Evolutionary conservation across 30 jellyfish, hydroid and myxozoan species (phyloP).

Genomic region (Turritopsis rubra): DNA sequence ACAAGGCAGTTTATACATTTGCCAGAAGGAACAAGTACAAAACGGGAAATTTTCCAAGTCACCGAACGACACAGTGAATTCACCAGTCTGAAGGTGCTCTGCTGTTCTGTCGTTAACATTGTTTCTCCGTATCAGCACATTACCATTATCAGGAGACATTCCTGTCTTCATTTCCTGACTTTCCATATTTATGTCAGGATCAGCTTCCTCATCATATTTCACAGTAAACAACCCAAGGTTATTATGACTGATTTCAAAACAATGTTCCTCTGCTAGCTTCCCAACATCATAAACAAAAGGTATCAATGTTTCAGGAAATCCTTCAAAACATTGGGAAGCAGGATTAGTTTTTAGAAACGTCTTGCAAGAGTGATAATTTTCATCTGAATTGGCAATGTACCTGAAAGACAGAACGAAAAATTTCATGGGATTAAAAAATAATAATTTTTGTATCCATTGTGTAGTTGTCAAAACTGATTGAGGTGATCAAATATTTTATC

Average conservation of each 20-base stretch:
- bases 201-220: neutral
- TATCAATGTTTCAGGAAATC: neutral
- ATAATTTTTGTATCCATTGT: too few species aligned
- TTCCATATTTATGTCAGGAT: neutral
- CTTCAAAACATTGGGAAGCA: neutral
- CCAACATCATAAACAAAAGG: conserved; percentile 8
- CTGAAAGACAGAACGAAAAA: neutral
- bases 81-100: neutral
- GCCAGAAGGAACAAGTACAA: conserved; percentile 27
- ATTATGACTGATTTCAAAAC: conserved; percentile 3
- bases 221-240: neutral
- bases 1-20: conserved; percentile 16
- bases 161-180: neutral
- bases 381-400: neutral
- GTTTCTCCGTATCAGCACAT: neutral
- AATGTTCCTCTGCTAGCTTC: neutral
- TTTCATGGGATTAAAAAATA: too few species aligned
- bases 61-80: conserved; percentile 22
- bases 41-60: conserved; percentile 12
- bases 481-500: neutral
- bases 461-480: too few species aligned
- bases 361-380: neutral
- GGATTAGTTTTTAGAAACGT: neutral
- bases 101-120: neutral
- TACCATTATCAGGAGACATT: neutral